A percentile compares a stretch with the other conserved stretches of the same genome.
Evolutionary conservation across 2,888 invertebrate genomes (phyloP).

Genomic region (Drosophila meridionalis): DNA sequence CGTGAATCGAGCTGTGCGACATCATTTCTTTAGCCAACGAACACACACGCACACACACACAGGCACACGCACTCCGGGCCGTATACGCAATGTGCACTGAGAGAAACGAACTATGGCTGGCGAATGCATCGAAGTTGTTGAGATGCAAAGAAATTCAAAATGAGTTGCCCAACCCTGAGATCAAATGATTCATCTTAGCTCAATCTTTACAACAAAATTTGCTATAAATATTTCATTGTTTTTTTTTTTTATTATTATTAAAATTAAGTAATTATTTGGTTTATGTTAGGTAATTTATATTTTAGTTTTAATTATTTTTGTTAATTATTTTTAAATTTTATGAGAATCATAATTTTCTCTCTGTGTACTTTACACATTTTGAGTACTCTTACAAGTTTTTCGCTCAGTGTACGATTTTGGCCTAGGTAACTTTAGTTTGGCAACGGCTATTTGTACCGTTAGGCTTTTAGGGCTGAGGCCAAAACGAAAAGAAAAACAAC

Average conservation of each 20-base stretch:
- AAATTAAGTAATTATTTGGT: too few relatives aligned
- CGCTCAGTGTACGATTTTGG: constrained; percentile 4
- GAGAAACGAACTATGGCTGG: not conserved
- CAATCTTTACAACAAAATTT: too few relatives aligned
- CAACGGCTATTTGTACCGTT: constrained; percentile 15
- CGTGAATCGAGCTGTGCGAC: constrained; percentile 36
- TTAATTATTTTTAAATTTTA: too few relatives aligned
- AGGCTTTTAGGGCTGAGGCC: not conserved
- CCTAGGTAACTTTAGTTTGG: not conserved
- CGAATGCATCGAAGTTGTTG: not conserved
- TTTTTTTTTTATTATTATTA: too few relatives aligned
- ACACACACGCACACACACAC: constrained; percentile 16
- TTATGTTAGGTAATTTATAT: too few relatives aligned
- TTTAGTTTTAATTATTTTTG: too few relatives aligned
- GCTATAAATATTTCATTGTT: too few relatives aligned
- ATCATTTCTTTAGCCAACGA: constrained; percentile 29
- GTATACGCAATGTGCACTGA: constrained; percentile 41
- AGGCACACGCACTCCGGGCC: constrained; percentile 9
- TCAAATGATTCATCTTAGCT: too few relatives aligned
- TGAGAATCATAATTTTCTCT: too few relatives aligned
- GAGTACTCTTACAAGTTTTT: not conserved
- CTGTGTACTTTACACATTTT: too few relatives aligned
- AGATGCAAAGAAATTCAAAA: not conserved
- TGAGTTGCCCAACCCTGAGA: too few relatives aligned
- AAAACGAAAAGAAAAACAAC: not conserved